phyloP scores from a whole-genome alignment of 2,113 vertebrate genomes.

The Arvicanthis niloticus region DNA sequence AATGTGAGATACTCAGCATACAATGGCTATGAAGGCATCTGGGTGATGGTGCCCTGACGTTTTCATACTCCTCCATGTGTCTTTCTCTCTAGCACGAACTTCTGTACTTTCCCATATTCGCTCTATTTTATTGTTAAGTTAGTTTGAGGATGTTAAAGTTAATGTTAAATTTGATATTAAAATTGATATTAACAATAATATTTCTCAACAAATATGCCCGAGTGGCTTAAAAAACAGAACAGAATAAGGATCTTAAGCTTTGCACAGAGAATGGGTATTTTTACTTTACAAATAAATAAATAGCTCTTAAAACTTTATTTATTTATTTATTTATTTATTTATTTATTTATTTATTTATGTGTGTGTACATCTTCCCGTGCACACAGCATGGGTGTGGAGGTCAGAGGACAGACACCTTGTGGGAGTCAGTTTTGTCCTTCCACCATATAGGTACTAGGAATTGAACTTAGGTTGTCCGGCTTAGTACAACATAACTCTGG shows the following conservation, averaged over 20 bases:
- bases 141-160: background rate
- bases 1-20: background rate
- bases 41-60: too few species aligned
- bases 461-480: background rate
- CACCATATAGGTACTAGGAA: background rate
- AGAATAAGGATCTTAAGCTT: background rate
- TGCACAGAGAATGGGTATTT: background rate
- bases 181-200: background rate
- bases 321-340: fast-evolving
- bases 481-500: background rate
- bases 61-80: background rate
- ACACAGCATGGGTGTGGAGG: background rate
- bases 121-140: background rate
- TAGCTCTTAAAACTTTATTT: background rate
- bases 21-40: background rate
- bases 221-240: background rate
- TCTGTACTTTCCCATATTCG: background rate
- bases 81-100: background rate
- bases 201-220: background rate
- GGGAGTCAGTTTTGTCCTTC: background rate
- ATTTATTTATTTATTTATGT: background rate
- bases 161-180: background rate
- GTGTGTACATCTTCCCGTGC: background rate
- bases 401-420: background rate
- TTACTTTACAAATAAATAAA: background rate